Evolutionary conservation across 2,888 invertebrate species (phyloP).

Genomic region (Gnatocerus cornutus): DNA sequence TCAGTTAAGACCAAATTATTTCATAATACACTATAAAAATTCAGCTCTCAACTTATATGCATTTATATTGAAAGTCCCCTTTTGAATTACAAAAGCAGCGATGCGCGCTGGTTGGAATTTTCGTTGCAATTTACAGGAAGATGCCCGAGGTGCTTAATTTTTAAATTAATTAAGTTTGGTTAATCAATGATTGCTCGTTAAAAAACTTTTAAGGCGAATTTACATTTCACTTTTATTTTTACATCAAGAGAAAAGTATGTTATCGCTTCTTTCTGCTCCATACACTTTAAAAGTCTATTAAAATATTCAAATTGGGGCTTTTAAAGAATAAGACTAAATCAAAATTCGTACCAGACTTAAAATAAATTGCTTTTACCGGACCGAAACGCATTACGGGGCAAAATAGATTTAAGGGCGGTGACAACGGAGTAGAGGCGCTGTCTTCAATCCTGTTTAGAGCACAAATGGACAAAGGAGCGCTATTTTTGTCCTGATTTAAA

Average conservation of each 20-base stretch:
- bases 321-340: conserved; percentile 43
- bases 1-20: conserved; percentile 28
- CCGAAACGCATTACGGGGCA: conserved; percentile 19
- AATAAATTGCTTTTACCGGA: conserved; percentile 42
- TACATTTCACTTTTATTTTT: conserved; percentile 38
- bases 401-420: conserved; percentile 20
- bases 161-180: conserved; percentile 39
- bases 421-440: background rate
- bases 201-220: conserved; percentile 35
- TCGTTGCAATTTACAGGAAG: conserved; percentile 11
- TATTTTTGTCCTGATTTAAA: too few relatives aligned
- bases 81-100: conserved; percentile 10
- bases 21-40: conserved; percentile 31
- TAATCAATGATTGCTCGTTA: conserved; percentile 23
- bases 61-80: conserved; percentile 32
- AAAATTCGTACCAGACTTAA: conserved; percentile 46
- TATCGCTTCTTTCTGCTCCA: conserved; percentile 25
- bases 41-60: conserved; percentile 31
- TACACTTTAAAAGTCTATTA: conserved; percentile 48
- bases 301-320: conserved; percentile 51
- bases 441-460: background rate
- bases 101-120: conserved; percentile 13
- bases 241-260: conserved; percentile 30
- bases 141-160: conserved; percentile 14
- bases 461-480: background rate